Base-by-base conservation (phyloP, 2,113 vertebrate genomes). In the Scopus umbretta region DNA sequence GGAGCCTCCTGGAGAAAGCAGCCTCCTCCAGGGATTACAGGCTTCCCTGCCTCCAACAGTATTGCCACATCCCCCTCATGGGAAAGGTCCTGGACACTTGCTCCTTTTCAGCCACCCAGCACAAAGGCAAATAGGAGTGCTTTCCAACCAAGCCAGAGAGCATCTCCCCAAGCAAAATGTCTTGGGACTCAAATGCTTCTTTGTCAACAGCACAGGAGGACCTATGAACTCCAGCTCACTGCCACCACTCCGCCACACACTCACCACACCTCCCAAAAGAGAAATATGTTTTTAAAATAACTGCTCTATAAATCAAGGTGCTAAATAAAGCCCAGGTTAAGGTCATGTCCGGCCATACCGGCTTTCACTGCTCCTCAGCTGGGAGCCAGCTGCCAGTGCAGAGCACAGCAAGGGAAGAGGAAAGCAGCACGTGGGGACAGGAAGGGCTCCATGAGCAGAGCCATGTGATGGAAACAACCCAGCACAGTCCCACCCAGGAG, bases 271-370 rank as follows among this genome's bases (percentile, higher is more conserved):
- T 96, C 90, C 85, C 38, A 13, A 55, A 94, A 93, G 70, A 95
- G 88, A 87, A 95, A 80, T 88, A 82, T 0, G 5, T 90, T 92
- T 94, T 90, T 62, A 96, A 97, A 97, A 97, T 96, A 97, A 95
- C 95, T 90, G 50, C 59, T 94, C 87, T 76, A 59, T 92, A 97
- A 97, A 95, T 92, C 81, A 90, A 86, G n/a, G 67, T 4, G 1
- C 96, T 96, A 97, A 97, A 97, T 96, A 96, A 97, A 97, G 86
- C 92, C 90, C 90, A 96, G 95, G 96, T 96, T 95, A 95, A 96
- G 96, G 96, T 97, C 96, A 96, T 0, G 63, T 95, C 93, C 59
- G 85, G 95, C 79, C 95, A 93, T 27, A 67, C 40, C 6, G 9
- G 92, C 93, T 93, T 90, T 90, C 81, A n/a, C 81, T 43, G 85